phyloP scores from a whole-genome alignment of 2,113 vertebrate species.

The Tympanuchus pallidicinctus region DNA sequence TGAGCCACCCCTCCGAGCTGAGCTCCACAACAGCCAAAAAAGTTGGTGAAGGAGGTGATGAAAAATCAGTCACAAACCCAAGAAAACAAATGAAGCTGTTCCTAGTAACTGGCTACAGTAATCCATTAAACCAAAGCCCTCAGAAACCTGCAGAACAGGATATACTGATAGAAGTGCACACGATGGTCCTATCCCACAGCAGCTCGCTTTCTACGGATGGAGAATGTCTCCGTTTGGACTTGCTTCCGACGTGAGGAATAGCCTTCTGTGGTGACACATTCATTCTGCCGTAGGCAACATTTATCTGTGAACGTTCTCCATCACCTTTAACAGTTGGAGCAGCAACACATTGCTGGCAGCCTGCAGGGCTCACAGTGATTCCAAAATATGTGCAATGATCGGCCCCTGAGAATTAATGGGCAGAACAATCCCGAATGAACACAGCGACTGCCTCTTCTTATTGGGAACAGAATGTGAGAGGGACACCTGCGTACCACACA shows the following conservation, averaged over 20 bases:
- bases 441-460: background rate
- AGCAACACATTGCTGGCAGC: background rate
- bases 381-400: accelerated
- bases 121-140: background rate
- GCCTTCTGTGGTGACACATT: background rate
- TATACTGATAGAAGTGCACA: background rate
- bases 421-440: background rate
- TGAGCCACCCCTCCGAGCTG: background rate
- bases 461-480: background rate
- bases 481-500: accelerated
- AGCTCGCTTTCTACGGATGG: background rate
- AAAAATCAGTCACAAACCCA: background rate
- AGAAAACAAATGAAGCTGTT: background rate
- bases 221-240: background rate
- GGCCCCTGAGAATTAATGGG: background rate
- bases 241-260: background rate
- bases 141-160: background rate
- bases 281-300: background rate
- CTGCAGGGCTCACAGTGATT: background rate
- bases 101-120: background rate
- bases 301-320: background rate
- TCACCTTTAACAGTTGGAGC: background rate
- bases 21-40: background rate
- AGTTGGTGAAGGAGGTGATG: background rate
- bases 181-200: background rate